Conservation (phyloP, 2,888 invertebrate species). For the Pollenia griseotomentosa region DNA sequence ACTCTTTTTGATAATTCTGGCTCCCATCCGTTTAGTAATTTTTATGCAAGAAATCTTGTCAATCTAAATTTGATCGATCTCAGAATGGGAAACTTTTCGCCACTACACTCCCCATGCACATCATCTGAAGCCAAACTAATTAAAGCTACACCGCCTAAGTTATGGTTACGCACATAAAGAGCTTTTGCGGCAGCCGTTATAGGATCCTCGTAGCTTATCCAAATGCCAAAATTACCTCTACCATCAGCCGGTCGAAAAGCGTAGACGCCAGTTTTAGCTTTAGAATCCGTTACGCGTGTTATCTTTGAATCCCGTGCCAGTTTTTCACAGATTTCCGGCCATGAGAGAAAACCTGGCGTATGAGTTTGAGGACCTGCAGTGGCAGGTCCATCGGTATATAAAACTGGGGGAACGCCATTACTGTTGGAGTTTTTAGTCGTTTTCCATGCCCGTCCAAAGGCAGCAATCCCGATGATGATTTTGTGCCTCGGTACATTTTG, state of each 20-base stretch:
- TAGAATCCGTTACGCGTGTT: constrained; percentile 90
- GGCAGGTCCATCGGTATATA: constrained; percentile 88
- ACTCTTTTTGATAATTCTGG: too few species aligned
- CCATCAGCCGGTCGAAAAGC: constrained; percentile 89
- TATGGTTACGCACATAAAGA: constrained; percentile 88
- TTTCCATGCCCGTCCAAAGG: constrained; percentile 91
- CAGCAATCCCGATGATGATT: constrained; percentile 89
- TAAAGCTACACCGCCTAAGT: constrained; percentile 91
- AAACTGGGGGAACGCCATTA: constrained; percentile 90
- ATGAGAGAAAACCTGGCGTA: constrained; percentile 89
- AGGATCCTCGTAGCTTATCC: constrained; percentile 93
- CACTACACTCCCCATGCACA: constrained; percentile 91
- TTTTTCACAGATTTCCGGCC: constrained; percentile 83
- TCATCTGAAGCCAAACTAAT: constrained; percentile 91
- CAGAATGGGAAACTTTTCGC: constrained; percentile 91
- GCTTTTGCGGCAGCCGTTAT: constrained; percentile 93
- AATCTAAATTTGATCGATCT: constrained; percentile 89
- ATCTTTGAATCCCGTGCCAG: constrained; percentile 85
- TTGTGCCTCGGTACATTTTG: constrained; percentile 87
- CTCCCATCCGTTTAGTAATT: too few species aligned
- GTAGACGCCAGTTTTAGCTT: constrained; percentile 91
- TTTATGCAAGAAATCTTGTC: background rate
- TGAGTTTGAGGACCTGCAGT: constrained; percentile 89
- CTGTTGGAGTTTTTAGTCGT: constrained; percentile 89
- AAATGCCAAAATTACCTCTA: constrained; percentile 89